phyloP scores from a whole-genome alignment of 2,113 vertebrate genomes.

The Orthonyx spaldingii region DNA sequence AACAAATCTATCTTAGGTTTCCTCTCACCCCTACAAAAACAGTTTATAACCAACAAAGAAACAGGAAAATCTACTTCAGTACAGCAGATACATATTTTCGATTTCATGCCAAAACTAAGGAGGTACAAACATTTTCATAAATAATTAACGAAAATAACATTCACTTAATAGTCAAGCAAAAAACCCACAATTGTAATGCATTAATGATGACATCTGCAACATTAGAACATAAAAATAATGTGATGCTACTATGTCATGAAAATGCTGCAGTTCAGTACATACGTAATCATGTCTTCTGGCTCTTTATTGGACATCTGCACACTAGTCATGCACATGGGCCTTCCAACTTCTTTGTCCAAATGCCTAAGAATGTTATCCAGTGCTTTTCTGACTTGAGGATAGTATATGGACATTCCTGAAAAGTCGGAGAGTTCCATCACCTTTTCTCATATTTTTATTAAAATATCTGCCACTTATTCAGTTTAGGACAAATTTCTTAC shows the following conservation, averaged over 20 bases:
- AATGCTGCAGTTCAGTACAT: constrained; percentile 36
- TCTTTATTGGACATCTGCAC: constrained; percentile 99
- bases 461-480: background rate
- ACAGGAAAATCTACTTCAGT: background rate
- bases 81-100: background rate
- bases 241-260: accelerated
- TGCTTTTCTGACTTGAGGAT: constrained; percentile 96
- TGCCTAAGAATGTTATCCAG: constrained; percentile 95
- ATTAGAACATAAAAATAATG: background rate
- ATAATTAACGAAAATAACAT: background rate
- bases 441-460: background rate
- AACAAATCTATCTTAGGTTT: constrained; percentile 99
- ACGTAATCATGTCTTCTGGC: constrained; percentile 99
- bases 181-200: background rate
- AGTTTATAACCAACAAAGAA: background rate
- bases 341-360: constrained; percentile 97
- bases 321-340: constrained; percentile 98
- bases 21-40: constrained; percentile 86
- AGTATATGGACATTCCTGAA: constrained; percentile 96
- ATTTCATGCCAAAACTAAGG: background rate
- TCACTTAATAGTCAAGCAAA: background rate
- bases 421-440: background rate
- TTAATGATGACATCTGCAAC: background rate
- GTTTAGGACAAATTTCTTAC: background rate
- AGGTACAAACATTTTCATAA: background rate